Evolutionary conservation across 2,888 invertebrate genomes (phyloP).

Genomic region (Eupithecia subfuscata): DNA sequence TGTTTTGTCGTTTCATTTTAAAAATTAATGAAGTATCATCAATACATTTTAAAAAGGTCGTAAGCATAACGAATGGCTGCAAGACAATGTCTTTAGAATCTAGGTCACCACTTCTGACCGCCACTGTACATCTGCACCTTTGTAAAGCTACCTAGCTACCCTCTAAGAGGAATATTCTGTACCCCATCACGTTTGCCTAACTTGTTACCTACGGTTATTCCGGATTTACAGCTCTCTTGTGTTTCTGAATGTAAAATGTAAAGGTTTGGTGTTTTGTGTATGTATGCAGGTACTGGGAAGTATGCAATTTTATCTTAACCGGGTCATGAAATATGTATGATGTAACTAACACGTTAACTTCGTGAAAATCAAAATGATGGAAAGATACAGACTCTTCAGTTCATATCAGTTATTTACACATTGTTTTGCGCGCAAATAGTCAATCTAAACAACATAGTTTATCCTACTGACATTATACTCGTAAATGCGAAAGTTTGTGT

Average conservation of each 20-base stretch:
- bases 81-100: too few relatives aligned
- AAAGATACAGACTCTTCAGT: neutral
- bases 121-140: neutral
- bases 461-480: too few relatives aligned
- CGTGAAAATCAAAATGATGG: too few relatives aligned
- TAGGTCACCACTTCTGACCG: too few relatives aligned
- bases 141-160: neutral
- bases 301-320: neutral
- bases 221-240: conserved; percentile 23
- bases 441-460: neutral
- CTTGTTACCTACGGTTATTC: conserved; percentile 22
- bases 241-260: conserved; percentile 19
- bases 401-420: neutral
- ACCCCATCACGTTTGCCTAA: conserved; percentile 28
- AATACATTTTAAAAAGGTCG: too few relatives aligned
- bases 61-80: too few relatives aligned
- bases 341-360: too few relatives aligned
- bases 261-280: neutral
- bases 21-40: too few relatives aligned
- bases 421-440: neutral
- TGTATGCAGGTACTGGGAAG: neutral
- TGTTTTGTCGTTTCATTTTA: too few relatives aligned
- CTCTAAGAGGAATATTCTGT: conserved; percentile 5
- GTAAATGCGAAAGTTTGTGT: too few relatives aligned
- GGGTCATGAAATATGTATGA: neutral